Conservation (phyloP, 2,797 vertebrate species). For the Phrynocephalus guinanensis region DNA sequence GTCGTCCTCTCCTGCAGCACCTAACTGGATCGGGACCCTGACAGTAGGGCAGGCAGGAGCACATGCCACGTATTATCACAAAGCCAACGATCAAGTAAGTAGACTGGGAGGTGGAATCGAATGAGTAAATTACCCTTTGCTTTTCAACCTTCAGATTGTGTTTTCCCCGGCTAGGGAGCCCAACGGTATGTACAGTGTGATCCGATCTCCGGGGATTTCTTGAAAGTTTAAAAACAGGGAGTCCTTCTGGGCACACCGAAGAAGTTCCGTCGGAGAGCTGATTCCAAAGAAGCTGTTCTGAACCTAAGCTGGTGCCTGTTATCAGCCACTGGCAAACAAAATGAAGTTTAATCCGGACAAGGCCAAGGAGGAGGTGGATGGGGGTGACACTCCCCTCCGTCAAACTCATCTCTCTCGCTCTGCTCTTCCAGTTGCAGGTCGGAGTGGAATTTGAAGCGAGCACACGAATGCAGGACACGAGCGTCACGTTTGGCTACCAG, state of each 20-base stretch:
- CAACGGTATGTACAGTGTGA: neutral
- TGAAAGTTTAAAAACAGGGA: no score
- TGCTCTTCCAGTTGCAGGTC: constrained; percentile 84
- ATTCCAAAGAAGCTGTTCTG: no score
- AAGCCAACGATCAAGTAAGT: constrained; percentile 91
- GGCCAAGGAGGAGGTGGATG: no score
- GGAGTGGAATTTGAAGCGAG: constrained; percentile 93
- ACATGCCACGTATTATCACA: constrained; percentile 94
- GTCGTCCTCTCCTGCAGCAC: constrained; percentile 63
- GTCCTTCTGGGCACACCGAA: no score
- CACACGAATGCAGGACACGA: constrained; percentile 89
- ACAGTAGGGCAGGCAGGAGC: constrained; percentile 88
- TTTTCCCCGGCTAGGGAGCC: neutral
- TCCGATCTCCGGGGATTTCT: no score
- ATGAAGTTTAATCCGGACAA: no score
- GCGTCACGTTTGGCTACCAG: constrained; percentile 89
- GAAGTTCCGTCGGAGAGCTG: no score
- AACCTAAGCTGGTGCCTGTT: no score
- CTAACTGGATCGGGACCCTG: constrained; percentile 88
- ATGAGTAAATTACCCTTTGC: neutral
- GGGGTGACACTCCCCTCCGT: no score
- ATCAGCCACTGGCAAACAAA: no score
- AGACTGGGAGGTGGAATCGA: fast-evolving
- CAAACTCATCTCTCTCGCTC: no score
- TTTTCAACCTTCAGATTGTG: neutral